These are phyloP conservation scores for Mormyrus proboscirostris DNA, from an alignment of 2,797 vertebrate genomes.

Conservation along the genomic window DNA sequence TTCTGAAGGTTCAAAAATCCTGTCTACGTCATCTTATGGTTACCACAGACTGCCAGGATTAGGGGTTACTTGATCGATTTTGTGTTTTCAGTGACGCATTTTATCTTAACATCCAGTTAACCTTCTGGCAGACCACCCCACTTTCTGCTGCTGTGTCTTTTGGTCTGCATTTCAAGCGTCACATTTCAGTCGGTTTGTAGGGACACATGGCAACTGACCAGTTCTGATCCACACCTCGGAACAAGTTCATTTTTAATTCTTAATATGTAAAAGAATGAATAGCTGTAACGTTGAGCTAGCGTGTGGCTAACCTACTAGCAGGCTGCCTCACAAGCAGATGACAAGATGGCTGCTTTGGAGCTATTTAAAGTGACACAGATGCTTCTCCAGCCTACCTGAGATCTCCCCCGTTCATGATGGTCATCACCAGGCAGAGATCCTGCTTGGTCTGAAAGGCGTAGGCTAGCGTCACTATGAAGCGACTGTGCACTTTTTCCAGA, in stretches of 20 bases:
- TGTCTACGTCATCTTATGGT: not conserved
- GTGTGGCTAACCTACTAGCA: not conserved
- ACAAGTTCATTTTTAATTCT: not conserved
- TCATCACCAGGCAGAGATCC: constrained; percentile 69
- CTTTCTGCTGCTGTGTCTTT: not conserved
- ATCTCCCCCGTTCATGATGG: constrained; percentile 72
- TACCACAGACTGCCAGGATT: not conserved
- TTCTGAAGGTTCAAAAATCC: not conserved
- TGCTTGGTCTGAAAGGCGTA: constrained; percentile 71
- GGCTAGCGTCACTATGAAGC: constrained; percentile 65
- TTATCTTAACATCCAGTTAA: not conserved
- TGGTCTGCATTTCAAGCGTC: not conserved
- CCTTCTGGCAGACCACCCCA: not conserved
- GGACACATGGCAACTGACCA: not conserved
- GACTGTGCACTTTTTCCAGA: constrained; percentile 67
- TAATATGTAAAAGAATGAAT: not conserved
- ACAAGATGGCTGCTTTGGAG: not conserved
- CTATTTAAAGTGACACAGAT: not conserved
- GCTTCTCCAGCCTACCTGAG: constrained; percentile 51
- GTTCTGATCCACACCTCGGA: not conserved
- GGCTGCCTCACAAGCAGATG: not conserved
- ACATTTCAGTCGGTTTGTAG: not conserved
- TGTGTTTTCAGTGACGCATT: not conserved
- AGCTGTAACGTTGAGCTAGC: not conserved
- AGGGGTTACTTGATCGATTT: not conserved